Base-by-base conservation (phyloP, 2,888 invertebrate genomes). In the Pammene aurita region DNA sequence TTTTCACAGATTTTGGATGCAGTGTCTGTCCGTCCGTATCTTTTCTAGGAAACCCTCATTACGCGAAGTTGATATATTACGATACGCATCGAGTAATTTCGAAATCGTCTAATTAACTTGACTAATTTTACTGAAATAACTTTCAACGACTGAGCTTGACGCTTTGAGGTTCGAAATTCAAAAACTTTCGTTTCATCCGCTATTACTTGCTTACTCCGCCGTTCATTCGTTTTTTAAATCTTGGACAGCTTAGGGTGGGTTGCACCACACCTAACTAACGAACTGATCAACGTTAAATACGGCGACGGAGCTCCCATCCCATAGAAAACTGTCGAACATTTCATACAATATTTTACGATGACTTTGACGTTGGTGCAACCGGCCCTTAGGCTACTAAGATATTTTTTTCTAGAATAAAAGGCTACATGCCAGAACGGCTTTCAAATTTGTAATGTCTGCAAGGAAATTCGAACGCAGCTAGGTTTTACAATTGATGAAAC, bases 11-110 rank as follows among this genome's bases (percentile, higher is more conserved):
- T 80, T 81, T 82, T 77, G 78, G 77, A 78, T 79, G 78, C 78
- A 78, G 73, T 76, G 75, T 77, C 76, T 78, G 76, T 72, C 74
- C 73, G 75, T 75, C 73, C 77, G 76, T 73, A 77, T 77, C 76
- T 78, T 75, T 86, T 87, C 87, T 86, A 85, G 85, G 86, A 88
- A 88, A 75, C 72, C 76, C 82, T 86, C 81, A 86, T 86, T 85
- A 86, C 77, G 70, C 72, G 71, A 74, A 76, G 75, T 72, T 77
- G 80, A 82, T 80, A 79, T 80, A 81, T 83, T 76, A 73, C 73
- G 76, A 73, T 75, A 77, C 76, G 77, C 75, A 77, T 72, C 71
- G 71, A 75, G 75, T 76, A 72, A 74, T 26, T 74, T 74, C 66
- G 44, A 69, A 65, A 69, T 65, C 58, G 58, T 64, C 65, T 69